Evolutionary conservation across 1,140 invertebrate genomes (phyloP), one percentile per base, ranked within the genome.

Genomic region (Penaeus vannamei): DNA sequence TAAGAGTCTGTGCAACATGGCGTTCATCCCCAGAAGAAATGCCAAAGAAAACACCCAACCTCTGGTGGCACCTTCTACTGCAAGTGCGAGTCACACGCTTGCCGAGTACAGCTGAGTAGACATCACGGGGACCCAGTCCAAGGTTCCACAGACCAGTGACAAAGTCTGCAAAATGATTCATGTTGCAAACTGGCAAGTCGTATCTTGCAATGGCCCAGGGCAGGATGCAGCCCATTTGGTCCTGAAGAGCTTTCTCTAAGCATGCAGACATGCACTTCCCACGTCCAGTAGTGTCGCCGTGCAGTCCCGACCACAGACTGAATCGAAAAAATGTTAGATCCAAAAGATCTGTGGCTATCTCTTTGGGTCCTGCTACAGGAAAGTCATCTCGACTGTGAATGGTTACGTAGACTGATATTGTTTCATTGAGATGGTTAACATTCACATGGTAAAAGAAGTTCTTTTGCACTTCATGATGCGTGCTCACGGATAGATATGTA

Each of bases 101-200:
- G 5, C 26, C 69, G 3, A 77, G 14, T 32, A 85, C 17, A 26
- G 72, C 3, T 2, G 26, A 36, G 60, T 86, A 81, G 32, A 81
- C 46, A 29, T 64, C n/a, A 26, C 59, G 85, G 26, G 85, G 77
- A 20, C 22, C n/a, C 53, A 77, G 42, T 64, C 61, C 29, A 12
- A 86, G 32, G 8, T 36, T 60, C 85, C 85, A 86, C 29, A 86
- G 77, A 17, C 17, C 19, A 61, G 59, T 86, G 61, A 86, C 59
- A 42, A 86, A 86, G 2, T 64, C 20, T 26, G 77, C 36, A n/a
- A 86, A 81, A 61, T 80, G 59, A 14, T 76, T 86, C 77, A 86
- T 62, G 60, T 81, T 86, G 61, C 85, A 86, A 59, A 61, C 20
- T 42, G 22, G 60, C 32, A 86, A 32, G 23, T 86, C 85, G 12